Base-by-base conservation (phyloP, 2,797 vertebrate species). In the Acipenser transmontanus region DNA sequence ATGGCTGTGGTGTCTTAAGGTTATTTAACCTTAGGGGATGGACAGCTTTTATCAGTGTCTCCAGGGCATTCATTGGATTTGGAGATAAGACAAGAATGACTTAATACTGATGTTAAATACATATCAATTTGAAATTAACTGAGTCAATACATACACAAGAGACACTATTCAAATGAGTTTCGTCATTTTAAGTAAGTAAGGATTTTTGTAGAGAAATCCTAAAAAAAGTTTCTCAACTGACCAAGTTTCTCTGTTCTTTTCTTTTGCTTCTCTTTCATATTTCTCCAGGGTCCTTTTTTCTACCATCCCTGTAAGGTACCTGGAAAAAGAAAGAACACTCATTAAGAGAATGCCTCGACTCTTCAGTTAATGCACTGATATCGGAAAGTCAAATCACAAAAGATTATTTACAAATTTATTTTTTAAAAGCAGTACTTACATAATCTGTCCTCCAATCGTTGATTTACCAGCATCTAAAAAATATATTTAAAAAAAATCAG, bases 161-260 rank as follows among this genome's bases (percentile, higher is more conserved):
- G 17, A 17, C 17, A 17, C 17, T 17, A 17, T 17, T 17, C 17
- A 17, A 17, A 17, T 17, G 17, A 1, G 17, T 17, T 17, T 17
- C 17, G 17, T 17, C 17, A 17, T 17, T 17, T 17, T 17, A 34
- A 34, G 34, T 34, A 0, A 34, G 34, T 34, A 34, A 34, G 34
- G 34, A 34, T 34, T 9, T n/a, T 9, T 9, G 8, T 54, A 9
- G 34, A 34, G 34, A 3, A 47, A 2, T 68, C 20, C 63, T 62
- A 54, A 67, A 0, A 50, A 75, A 60, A 0, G 62, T 67, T 51
- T 50, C 63, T 68, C 74, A 70, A 47, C 82, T 83, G 88, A 98
- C 97, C 97, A 99, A 75, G 96, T 99, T 92, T 99, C 97, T 86
- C 97, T 91, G 89, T 98, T 99, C 87, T 99, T 99, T 72, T 99